These are phyloP conservation scores for Drosophila virilis DNA, from an alignment of 1,140 invertebrate species.

Conservation along the genomic window DNA sequence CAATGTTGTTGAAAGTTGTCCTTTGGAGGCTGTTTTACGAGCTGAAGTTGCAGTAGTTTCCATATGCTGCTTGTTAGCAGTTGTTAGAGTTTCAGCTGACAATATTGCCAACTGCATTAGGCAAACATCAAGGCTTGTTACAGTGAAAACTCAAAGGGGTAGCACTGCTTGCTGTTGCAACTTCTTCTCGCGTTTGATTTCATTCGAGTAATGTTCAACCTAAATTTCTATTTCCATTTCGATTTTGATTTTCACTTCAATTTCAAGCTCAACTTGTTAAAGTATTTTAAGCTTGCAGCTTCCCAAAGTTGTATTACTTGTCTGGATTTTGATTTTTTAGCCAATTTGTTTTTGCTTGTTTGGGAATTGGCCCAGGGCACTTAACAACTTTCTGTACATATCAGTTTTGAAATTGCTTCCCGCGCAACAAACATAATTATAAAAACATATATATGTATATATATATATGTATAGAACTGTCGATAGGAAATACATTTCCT, in stretches of 20 bases:
- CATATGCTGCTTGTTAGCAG: constrained; percentile 64
- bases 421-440: constrained; percentile 1
- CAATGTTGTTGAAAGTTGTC: too few species aligned
- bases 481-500: constrained; percentile 65
- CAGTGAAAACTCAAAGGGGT: neutral
- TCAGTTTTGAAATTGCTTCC: too few species aligned
- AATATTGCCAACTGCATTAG: constrained; percentile 69
- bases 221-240: constrained; percentile 1
- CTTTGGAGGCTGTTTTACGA: neutral
- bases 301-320: constrained; percentile 32
- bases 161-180: constrained; percentile 1
- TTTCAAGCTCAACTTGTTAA: constrained; percentile 65
- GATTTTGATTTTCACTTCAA: constrained; percentile 59
- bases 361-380: constrained; percentile 47
- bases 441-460: too few species aligned
- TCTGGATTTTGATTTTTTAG: constrained; percentile 8
- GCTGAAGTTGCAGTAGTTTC: constrained; percentile 53
- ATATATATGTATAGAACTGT: neutral
- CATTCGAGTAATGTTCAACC: constrained; percentile 9
- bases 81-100: constrained; percentile 64
- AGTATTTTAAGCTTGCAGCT: constrained; percentile 58
- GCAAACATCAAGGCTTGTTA: constrained; percentile 52
- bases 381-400: constrained; percentile 65
- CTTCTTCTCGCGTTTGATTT: constrained; percentile 11
- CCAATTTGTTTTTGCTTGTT: constrained; percentile 39